These are phyloP conservation scores for Erynnis tages DNA, from an alignment of 2,888 invertebrate genomes.

Conservation along the genomic window DNA sequence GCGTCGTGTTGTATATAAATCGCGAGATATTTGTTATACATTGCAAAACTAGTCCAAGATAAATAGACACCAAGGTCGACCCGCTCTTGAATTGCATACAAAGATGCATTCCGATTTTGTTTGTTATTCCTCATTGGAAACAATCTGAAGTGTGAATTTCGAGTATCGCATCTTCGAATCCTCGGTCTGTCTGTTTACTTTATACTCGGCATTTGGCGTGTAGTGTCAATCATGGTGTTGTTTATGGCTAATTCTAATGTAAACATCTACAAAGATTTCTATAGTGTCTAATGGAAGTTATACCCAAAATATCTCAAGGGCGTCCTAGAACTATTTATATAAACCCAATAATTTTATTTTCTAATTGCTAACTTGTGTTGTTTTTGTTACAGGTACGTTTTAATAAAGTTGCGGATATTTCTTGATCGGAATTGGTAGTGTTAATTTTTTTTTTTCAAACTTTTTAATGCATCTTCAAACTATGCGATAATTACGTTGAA, in stretches of 20 bases:
- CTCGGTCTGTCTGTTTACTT: slow-evolving; percentile 7
- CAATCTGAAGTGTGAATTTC: slow-evolving; percentile 2
- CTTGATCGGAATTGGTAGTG: too few species aligned
- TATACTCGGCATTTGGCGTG: slow-evolving; percentile 1
- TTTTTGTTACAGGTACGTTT: slow-evolving; percentile 34
- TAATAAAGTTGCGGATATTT: too few species aligned
- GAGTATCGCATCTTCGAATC: not conserved
- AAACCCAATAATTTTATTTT: too few species aligned
- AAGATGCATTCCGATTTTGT: slow-evolving; percentile 22
- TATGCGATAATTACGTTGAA: too few species aligned
- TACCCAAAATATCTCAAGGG: not conserved
- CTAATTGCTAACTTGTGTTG: not conserved
- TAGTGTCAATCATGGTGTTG: slow-evolving; percentile 4
- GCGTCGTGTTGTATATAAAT: slow-evolving; percentile 38
- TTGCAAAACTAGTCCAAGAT: slow-evolving; percentile 42
- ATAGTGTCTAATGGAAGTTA: not conserved
- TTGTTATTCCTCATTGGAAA: slow-evolving; percentile 25
- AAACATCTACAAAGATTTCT: too few species aligned
- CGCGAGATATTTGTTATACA: slow-evolving; percentile 37
- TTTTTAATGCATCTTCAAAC: too few species aligned
- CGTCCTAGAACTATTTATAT: too few species aligned
- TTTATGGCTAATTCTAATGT: slow-evolving; percentile 1
- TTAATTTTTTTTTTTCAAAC: too few species aligned
- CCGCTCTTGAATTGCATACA: slow-evolving; percentile 9
- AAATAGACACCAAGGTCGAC: slow-evolving; percentile 42